Percentiles rank a stretch among this genome's conserved stretches.
These are phyloP conservation scores for Silurus aristotelis DNA, from an alignment of 2,797 vertebrate genomes.

Conservation along the genomic window DNA sequence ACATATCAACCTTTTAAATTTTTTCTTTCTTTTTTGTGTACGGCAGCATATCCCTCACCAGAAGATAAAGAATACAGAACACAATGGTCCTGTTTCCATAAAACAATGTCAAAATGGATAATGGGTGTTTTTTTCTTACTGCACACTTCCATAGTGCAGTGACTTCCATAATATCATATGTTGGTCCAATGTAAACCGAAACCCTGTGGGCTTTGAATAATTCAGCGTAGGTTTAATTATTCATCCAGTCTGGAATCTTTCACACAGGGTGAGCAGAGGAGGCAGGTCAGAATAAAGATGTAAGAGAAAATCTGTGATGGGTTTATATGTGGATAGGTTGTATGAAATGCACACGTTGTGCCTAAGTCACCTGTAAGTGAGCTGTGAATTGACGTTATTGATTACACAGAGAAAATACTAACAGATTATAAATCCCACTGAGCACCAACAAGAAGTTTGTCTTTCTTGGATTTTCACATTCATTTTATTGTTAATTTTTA, in stretches of 20 bases:
- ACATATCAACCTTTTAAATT: background rate
- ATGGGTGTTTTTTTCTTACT: background rate
- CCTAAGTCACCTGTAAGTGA: background rate
- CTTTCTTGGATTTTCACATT: background rate
- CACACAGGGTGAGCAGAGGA: background rate
- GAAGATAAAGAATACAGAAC: background rate
- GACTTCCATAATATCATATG: background rate
- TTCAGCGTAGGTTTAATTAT: conserved; percentile 44
- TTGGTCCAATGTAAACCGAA: conserved; percentile 16
- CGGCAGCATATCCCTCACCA: background rate
- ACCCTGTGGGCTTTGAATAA: conserved; percentile 36
- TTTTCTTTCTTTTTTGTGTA: background rate
- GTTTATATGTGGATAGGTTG: background rate
- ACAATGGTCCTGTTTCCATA: background rate
- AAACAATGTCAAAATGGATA: background rate
- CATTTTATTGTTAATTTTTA: background rate
- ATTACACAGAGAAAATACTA: background rate
- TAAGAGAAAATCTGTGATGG: conserved; percentile 4
- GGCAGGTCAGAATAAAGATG: conserved; percentile 24
- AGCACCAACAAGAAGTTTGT: background rate
- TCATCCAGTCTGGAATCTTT: conserved; percentile 29
- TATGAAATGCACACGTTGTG: background rate
- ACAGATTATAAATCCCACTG: background rate
- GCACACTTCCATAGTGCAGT: background rate
- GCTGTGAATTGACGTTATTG: background rate